Evolutionary conservation across 2,113 vertebrate genomes (phyloP), one percentile per base, ranked within the genome.

Genomic region (Notothenia coriiceps): DNA sequence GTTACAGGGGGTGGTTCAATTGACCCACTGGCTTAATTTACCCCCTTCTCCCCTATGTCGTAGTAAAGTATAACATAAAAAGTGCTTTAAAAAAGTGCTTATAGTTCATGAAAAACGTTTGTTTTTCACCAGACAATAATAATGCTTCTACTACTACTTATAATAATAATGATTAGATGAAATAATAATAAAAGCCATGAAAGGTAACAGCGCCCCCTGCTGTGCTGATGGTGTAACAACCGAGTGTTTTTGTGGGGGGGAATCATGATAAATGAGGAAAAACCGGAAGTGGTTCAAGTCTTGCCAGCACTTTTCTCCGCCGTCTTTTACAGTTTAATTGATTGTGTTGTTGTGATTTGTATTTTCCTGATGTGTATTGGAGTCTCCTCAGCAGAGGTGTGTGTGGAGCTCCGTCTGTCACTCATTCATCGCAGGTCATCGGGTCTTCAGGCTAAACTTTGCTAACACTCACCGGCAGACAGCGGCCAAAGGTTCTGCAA

Each of bases 401-500:
- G 29, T 59, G 9, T 6, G 25, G 25, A 15, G 15, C 8, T 29
- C 10, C 64, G 3, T 64, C 33, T 1, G 43, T 25, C 61, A 47
- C 35, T 52, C 20, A 64, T 59, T 18, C 7, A 5, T 10, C 11
- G 9, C 35, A 10, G 18, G 18, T 5, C 17, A 40, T 12, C 57
- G 20, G n/a, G 43, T 22, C 20, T 63, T 10, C 9, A 43, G 10
- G 6, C 50, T 77, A 40, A 61, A 47, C 59, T 80, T 66, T 22
- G 33, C 6, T 61, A 2, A 1, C 1, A 55, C 1, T 51, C 35
- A 15, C 64, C 35, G 15, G 1, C 57, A 29, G 40, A 9, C 2
- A 4, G 43, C 2, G 67, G 70, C 20, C 60, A 55, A 85, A 88
- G 70, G 50, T 86, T 15, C n/a, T 33, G 6, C 52, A 4, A 8